phyloP scores from a whole-genome alignment of 2,888 invertebrate species.

The Microplitis manilae region DNA sequence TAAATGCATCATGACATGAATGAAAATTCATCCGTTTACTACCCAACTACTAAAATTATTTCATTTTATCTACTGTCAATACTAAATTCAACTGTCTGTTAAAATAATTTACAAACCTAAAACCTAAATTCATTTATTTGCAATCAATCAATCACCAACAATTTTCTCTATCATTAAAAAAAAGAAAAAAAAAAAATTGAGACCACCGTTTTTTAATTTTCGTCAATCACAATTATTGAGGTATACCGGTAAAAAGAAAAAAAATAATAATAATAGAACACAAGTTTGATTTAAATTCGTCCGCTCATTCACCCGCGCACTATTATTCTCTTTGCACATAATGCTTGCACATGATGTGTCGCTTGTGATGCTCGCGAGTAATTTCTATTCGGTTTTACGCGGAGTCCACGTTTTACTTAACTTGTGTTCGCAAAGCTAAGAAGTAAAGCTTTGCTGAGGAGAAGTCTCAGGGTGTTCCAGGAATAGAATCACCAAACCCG shows the following conservation, averaged over 20 bases:
- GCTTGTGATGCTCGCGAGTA: conserved; percentile 48
- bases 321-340: conserved; percentile 56
- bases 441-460: conserved; percentile 56
- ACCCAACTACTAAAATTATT: not conserved
- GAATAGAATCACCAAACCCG: conserved; percentile 68
- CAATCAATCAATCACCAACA: not conserved
- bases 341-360: conserved; percentile 60
- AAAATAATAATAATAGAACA: too few species aligned
- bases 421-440: not conserved
- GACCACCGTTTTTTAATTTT: too few species aligned
- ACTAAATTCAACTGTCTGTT: not conserved
- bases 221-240: too few species aligned
- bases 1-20: conserved; percentile 35
- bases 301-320: conserved; percentile 58
- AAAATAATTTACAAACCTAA: not conserved
- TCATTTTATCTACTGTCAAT: not conserved
- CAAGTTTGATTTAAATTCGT: conserved; percentile 13
- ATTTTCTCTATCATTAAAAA: not conserved
- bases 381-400: not conserved
- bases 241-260: too few species aligned
- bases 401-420: conserved; percentile 44
- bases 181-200: too few species aligned
- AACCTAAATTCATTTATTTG: not conserved
- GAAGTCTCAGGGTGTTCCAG: conserved; percentile 68
- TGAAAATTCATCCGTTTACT: conserved; percentile 8